A percentile compares a stretch with the other conserved stretches of the same genome.
Conservation (phyloP, 2,113 vertebrate species). For the Nothocercus nigrocapillus region DNA sequence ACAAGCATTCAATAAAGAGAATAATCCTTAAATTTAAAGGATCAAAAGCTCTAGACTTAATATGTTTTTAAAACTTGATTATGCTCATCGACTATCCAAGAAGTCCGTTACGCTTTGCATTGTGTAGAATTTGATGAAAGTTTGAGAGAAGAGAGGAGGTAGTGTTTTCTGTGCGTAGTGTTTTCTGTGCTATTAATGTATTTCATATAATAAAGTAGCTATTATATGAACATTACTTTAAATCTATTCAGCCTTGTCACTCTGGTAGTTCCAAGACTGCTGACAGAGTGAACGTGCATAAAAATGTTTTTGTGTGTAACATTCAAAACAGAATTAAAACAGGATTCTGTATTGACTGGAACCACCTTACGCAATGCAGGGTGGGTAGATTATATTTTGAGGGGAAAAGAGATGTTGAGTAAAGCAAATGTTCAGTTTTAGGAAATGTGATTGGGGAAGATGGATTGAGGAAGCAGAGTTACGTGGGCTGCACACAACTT, state of each 20-base stretch:
- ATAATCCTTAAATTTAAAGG: not conserved
- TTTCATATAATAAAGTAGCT: not conserved
- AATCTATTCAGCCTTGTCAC: not conserved
- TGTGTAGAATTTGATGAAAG: not conserved
- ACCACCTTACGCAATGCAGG: not conserved
- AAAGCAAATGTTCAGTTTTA: not conserved
- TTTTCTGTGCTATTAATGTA: not conserved
- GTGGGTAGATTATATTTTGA: not conserved
- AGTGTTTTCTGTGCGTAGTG: not conserved
- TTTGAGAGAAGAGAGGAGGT: not conserved
- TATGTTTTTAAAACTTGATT: too few relatives aligned
- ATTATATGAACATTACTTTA: not conserved
- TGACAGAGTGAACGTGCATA: not conserved
- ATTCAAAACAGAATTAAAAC: not conserved
- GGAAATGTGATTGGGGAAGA: not conserved
- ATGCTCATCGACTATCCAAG: not conserved
- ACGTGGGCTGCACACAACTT: not conserved
- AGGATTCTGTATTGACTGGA: not conserved
- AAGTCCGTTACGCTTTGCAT: not conserved
- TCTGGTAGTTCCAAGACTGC: not conserved
- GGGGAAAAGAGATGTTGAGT: not conserved
- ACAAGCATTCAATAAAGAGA: not conserved
- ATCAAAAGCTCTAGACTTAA: not conserved
- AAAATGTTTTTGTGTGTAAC: not conserved
- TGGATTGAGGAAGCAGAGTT: not conserved